Evolutionary conservation across 2,113 vertebrate genomes (phyloP).

Genomic region (Budorcas taxicolor): DNA sequence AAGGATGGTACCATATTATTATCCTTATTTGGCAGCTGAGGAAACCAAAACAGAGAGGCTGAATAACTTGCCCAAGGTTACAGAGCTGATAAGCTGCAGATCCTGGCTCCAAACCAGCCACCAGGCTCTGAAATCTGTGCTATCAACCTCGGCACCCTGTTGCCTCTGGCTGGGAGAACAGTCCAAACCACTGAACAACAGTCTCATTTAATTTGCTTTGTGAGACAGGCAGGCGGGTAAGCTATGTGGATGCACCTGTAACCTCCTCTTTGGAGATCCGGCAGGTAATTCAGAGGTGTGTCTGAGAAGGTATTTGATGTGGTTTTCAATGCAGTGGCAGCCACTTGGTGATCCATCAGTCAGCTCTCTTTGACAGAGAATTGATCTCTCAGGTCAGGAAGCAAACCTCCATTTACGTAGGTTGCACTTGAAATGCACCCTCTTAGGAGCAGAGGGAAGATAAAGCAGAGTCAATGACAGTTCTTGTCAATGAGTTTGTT

Average conservation of each 20-base stretch:
- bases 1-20: background rate
- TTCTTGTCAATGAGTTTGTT: conserved; percentile 65
- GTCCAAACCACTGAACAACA: background rate
- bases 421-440: conserved; percentile 22
- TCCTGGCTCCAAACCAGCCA: background rate
- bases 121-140: background rate
- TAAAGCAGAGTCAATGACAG: conserved; percentile 49
- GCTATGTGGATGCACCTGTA: background rate
- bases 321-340: conserved; percentile 48
- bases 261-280: background rate
- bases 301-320: conserved; percentile 50
- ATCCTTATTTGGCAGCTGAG: background rate
- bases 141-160: background rate
- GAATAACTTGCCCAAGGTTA: background rate
- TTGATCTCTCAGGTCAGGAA: conserved; percentile 70
- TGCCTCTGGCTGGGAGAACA: background rate
- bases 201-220: background rate
- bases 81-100: background rate
- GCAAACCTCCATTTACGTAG: conserved; percentile 60
- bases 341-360: conserved; percentile 53
- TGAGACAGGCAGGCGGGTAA: background rate
- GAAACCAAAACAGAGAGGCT: background rate
- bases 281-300: background rate
- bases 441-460: conserved; percentile 11
- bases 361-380: conserved; percentile 60